phyloP scores from a whole-genome alignment of 2,797 vertebrate genomes.

The Thamnophis elegans region DNA sequence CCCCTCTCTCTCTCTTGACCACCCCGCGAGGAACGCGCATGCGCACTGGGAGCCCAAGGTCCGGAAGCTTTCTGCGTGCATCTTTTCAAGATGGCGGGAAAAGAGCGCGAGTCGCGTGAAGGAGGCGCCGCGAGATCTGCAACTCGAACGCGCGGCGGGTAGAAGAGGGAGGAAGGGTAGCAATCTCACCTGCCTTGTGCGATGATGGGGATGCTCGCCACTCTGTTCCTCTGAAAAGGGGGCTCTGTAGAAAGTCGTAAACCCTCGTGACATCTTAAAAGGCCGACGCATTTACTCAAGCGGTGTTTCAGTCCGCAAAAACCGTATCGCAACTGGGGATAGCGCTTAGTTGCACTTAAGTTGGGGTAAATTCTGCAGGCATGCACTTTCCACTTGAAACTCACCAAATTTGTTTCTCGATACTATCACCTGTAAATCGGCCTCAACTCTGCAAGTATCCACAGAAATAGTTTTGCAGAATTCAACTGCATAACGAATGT shows the following conservation, averaged over 20 bases:
- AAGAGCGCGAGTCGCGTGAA: fast-evolving
- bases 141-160: background rate
- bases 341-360: background rate
- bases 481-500: background rate
- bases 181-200: background rate
- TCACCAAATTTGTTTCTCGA: background rate
- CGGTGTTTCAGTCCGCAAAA: background rate
- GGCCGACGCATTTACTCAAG: background rate
- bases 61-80: background rate
- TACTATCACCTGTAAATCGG: background rate
- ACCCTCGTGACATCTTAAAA: background rate
- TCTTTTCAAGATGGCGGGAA: conserved; percentile 52
- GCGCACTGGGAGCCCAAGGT: conserved; percentile 20
- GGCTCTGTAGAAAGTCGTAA: background rate
- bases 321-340: background rate
- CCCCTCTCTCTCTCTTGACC: background rate
- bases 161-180: too few species aligned
- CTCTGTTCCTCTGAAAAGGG: too few species aligned
- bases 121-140: background rate
- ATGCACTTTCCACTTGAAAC: background rate
- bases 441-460: background rate
- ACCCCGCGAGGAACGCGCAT: conserved; percentile 11
- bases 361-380: background rate
- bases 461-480: background rate
- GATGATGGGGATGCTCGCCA: too few species aligned